Evolutionary conservation across 2,888 invertebrate species (phyloP), one percentile per base, ranked within the genome.

Genomic region (Limnephilus marmoratus): DNA sequence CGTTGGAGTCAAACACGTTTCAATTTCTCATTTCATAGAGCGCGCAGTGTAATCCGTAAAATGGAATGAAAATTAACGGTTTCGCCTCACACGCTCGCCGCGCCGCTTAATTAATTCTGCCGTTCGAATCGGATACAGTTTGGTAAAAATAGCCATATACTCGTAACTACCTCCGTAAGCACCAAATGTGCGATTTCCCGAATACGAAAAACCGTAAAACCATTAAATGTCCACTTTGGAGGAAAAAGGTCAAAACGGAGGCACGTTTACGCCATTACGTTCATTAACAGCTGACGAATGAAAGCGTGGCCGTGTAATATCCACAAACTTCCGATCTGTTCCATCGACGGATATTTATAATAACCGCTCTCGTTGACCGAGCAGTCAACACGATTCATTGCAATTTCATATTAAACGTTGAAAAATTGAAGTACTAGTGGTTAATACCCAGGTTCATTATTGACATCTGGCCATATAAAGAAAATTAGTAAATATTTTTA

Each of bases 271-370:
- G 86, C 86, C 86, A 45, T 86, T 45, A 13, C 86, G 86, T 86
- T 45, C 86, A 86, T 86, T 86, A 86, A 86, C 49, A 86, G 86
- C 86, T 49, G 86, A 86, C 86, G 86, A 86, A 45, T 45, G 45
- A 45, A 45, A 86, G 86, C 86, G 15, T 13, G 86, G 31, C 41
- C 86, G 86, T 49, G 29, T 41, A n/a, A 86, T 86, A 49, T 86
- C 86, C 29, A 45, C 86, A 86, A 37, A 86, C 86, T 86, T 86
- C 45, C 86, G 41, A 37, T 45, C 49, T 41, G 24, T 37, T 29
- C 24, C 34, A 34, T 83, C 83, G 18, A n/a, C 2, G 24, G 68
- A 68, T 68, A 18, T 18, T 9, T 24, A 68, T 68, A 9, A 68
- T 68, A 24, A 24, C 68, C 68, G 68, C 68, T 68, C 37, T 37